Conservation (phyloP, 2,113 vertebrate species). For the Cygnus buccinator region DNA sequence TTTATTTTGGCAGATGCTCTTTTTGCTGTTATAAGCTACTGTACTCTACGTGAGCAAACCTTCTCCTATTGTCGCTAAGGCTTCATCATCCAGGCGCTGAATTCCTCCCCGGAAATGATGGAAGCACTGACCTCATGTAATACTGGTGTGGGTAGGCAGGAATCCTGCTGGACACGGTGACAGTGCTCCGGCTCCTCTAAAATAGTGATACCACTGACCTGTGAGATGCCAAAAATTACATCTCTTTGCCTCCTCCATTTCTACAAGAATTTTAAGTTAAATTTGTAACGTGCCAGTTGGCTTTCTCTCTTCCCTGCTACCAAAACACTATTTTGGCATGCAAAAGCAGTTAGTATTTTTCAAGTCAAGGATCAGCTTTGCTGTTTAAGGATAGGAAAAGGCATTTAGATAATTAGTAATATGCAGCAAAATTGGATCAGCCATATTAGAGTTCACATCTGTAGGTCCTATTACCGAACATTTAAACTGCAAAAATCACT, state of each 20-base stretch:
- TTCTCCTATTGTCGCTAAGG: not conserved
- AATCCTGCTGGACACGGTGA: not conserved
- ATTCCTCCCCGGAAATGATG: not conserved
- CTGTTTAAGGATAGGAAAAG: not conserved
- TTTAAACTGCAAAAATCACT: slow-evolving; percentile 9
- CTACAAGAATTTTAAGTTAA: too few species aligned
- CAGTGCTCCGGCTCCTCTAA: not conserved
- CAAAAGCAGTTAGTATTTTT: not conserved
- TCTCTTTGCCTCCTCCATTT: not conserved
- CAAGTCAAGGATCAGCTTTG: not conserved
- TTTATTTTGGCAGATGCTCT: not conserved
- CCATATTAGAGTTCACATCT: not conserved
- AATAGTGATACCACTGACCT: not conserved
- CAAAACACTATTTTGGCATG: not conserved
- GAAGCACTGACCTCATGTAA: not conserved
- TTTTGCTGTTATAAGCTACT: not conserved
- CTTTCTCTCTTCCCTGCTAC: not conserved
- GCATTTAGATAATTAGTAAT: not conserved
- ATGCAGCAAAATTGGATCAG: not conserved
- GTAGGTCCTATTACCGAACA: not conserved
- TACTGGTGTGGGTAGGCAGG: not conserved
- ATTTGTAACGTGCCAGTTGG: not conserved
- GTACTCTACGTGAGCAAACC: not conserved
- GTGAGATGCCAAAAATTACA: not conserved
- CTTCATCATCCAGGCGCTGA: not conserved